phyloP scores from a whole-genome alignment of 2,888 invertebrate species.

The Acronicta aceris region DNA sequence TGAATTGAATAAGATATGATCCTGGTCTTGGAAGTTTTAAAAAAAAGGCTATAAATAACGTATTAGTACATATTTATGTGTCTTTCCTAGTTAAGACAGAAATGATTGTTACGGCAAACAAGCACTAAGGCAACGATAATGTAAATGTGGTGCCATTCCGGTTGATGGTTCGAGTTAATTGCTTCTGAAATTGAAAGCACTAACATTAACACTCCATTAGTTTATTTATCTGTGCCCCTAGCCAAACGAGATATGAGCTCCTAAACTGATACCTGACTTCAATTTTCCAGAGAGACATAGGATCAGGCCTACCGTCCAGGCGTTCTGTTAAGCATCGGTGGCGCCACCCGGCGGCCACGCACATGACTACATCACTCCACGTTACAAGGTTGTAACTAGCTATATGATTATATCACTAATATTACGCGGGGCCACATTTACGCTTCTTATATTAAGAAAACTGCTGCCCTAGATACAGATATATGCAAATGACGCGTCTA shows the following conservation, averaged over 20 bases:
- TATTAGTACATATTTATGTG: no score
- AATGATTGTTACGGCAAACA: no score
- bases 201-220: no score
- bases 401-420: slow-evolving; percentile 50
- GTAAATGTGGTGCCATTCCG: no score
- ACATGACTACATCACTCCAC: slow-evolving; percentile 34
- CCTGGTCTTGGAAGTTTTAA: no score
- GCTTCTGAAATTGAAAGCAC: no score
- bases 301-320: slow-evolving; percentile 35
- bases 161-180: no score
- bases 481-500: neutral
- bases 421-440: slow-evolving; percentile 42
- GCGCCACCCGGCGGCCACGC: slow-evolving; percentile 23
- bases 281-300: slow-evolving; percentile 65
- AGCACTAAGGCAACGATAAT: no score
- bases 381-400: slow-evolving; percentile 49
- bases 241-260: neutral
- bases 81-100: no score
- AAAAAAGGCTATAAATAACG: no score
- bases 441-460: slow-evolving; percentile 23
- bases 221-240: neutral
- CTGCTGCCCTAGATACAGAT: neutral
- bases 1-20: no score
- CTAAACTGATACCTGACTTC: neutral
- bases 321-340: slow-evolving; percentile 15